Evolutionary conservation across 1,140 invertebrate genomes (phyloP), one percentile per base, ranked within the genome.

Genomic region (Nilaparvata lugens): DNA sequence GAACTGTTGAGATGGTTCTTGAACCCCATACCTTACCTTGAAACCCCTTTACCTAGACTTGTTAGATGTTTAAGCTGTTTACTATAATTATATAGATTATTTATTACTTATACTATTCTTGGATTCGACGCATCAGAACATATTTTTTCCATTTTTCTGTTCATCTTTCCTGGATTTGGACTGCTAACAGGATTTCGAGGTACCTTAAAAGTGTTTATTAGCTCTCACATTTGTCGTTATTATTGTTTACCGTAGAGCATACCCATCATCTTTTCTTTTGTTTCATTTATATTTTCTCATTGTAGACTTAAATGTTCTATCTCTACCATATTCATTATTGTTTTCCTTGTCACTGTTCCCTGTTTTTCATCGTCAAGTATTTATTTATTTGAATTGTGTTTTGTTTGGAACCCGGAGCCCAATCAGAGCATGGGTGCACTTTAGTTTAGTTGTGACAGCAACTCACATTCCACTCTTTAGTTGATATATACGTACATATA

Each of bases 1-100:
- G 89, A 91, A 90, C 89, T 93, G 93, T 93, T 93, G 91, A 93
- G 90, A 93, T 93, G 91, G 90, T 93, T 90, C 90, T 92, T 90
- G 84, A 81, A 35, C 31, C 31, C 7, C 13, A 35, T 9, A 28
- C 63, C 53, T 54, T 58, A 48, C 16, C 45, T 48, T 5, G 18
- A 3, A 18, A 48, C 13, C 14, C 18, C 13, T 14, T 23, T 52
- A 43, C n/a, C 54, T 56, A 35, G 28, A 28, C 19, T 23, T 16
- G 23, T 21, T 48, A 24, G 23, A 58, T 43, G 23, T 42, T 16
- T 48, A 58, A 18, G n/a, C 38, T 16, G 28, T 64, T 64, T 48
- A 48, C 18, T 48, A 48, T 48, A 48, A 48, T 48, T 19, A 48
- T 48, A 48, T 25, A 54, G 52, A 48, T 48, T 19, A 48, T 19